Evolutionary conservation across 2,888 invertebrate species (phyloP).

Genomic region (Exephanes ischioxanthus): DNA sequence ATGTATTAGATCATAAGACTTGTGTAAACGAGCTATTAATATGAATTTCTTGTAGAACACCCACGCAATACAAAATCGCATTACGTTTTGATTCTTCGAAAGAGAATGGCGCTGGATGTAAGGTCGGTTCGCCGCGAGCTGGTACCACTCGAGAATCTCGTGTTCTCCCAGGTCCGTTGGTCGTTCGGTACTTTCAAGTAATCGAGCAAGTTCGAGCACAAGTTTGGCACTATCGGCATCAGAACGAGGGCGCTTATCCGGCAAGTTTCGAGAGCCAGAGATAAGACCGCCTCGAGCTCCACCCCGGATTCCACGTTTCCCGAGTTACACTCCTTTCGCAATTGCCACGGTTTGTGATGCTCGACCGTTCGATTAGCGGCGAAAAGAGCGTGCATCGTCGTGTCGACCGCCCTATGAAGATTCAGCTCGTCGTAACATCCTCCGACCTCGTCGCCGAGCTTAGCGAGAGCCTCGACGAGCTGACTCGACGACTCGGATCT

Average conservation of each 20-base stretch:
- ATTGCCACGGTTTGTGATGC: constrained; percentile 94
- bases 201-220: constrained; percentile 89
- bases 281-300: constrained; percentile 91
- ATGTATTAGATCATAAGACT: constrained; percentile 59
- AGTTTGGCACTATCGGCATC: constrained; percentile 93
- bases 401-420: constrained; percentile 94
- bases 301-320: constrained; percentile 85
- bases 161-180: constrained; percentile 86
- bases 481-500: constrained; percentile 85
- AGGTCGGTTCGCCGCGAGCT: constrained; percentile 20
- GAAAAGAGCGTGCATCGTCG: constrained; percentile 91
- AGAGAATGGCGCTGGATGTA: constrained; percentile 26
- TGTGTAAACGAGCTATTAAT: constrained; percentile 59
- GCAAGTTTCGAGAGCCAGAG: constrained; percentile 93
- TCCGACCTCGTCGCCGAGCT: constrained; percentile 87
- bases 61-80: constrained; percentile 16
- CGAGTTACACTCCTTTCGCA: constrained; percentile 87
- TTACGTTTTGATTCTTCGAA: constrained; percentile 59
- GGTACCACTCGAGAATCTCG: constrained; percentile 75
- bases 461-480: constrained; percentile 87
- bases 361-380: constrained; percentile 95
- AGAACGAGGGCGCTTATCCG: constrained; percentile 93
- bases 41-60: constrained; percentile 65
- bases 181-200: constrained; percentile 87
- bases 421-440: constrained; percentile 90